Evolutionary conservation across 2,888 invertebrate species (phyloP), one percentile per base, ranked within the genome.

Genomic region (Hedychridium roseum): DNA sequence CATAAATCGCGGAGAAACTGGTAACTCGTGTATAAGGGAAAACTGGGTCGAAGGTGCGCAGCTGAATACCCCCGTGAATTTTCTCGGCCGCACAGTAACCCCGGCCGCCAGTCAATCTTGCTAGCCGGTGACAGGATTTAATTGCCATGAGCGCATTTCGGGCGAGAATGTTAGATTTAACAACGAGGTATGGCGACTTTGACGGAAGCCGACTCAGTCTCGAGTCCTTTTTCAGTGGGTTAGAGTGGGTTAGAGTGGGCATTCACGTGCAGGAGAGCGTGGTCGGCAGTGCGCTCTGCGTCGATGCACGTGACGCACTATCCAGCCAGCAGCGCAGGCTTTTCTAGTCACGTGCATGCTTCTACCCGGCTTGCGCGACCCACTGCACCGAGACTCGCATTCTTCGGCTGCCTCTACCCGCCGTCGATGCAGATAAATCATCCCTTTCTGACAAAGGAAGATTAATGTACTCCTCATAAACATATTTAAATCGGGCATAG

Each of bases 241-340:
- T n/a, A n/a, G n/a, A n/a, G n/a, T n/a, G n/a, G n/a, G n/a, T n/a
- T n/a, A n/a, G n/a, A n/a, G n/a, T n/a, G n/a, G n/a, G n/a, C n/a
- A 73, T 71, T 73, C 71, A 71, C 73, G 74, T 72, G 74, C 73
- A 63, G 62, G 64, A 67, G 62, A 71, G 68, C 68, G 68, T 70
- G 67, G 66, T 60, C 53, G 64, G 52, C 54, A 57, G 60, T 67
- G 62, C 65, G 63, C 55, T 69, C 62, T 60, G 57, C n/a, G n/a
- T n/a, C 59, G 59, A 54, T 66, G 71, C 73, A 73, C 73, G 73
- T 74, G 73, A 74, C 71, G 65, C 56, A 28, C 41, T 48, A 28
- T 55, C 56, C 64, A 49, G 53, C 54, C 54, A 44, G 51, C 54
- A 49, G 55, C 42, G 43, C 48, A 48, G 53, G 59, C n/a, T n/a